phyloP scores from a whole-genome alignment of 2,797 vertebrate genomes.

The Champsocephalus gunnari region DNA sequence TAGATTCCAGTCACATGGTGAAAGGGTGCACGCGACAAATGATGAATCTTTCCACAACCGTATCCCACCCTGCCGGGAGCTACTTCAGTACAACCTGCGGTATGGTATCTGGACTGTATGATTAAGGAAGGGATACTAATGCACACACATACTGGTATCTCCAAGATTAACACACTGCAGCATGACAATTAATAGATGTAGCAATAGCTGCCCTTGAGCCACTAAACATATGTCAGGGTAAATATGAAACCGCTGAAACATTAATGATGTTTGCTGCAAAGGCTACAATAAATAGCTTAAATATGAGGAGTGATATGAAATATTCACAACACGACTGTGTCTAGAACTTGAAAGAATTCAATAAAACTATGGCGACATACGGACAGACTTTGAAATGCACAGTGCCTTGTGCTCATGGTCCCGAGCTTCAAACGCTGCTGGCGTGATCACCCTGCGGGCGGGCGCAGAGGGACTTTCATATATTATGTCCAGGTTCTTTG shows the following conservation, averaged over 20 bases:
- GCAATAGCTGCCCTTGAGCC: not conserved
- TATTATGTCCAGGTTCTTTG: not conserved
- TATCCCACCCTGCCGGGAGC: not conserved
- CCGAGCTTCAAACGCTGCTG: not conserved
- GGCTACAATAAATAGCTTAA: not conserved
- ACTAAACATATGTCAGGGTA: not conserved
- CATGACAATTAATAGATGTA: not conserved
- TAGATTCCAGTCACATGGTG: not conserved
- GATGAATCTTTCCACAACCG: not conserved
- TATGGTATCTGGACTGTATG: not conserved
- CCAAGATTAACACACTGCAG: not conserved
- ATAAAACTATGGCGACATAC: not conserved
- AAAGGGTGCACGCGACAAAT: not conserved
- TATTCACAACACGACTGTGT: not conserved
- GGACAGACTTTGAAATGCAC: not conserved
- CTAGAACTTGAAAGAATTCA: not conserved
- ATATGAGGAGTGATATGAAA: not conserved
- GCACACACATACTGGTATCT: fast-evolving
- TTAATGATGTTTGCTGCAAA: not conserved
- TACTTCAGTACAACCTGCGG: not conserved
- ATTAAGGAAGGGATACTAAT: not conserved
- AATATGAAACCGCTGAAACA: not conserved
- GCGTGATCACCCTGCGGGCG: not conserved
- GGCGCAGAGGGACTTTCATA: not conserved
- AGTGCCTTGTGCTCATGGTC: not conserved